phyloP scores from a whole-genome alignment of 2,113 vertebrate species.

The Phalacrocorax brasilianus region DNA sequence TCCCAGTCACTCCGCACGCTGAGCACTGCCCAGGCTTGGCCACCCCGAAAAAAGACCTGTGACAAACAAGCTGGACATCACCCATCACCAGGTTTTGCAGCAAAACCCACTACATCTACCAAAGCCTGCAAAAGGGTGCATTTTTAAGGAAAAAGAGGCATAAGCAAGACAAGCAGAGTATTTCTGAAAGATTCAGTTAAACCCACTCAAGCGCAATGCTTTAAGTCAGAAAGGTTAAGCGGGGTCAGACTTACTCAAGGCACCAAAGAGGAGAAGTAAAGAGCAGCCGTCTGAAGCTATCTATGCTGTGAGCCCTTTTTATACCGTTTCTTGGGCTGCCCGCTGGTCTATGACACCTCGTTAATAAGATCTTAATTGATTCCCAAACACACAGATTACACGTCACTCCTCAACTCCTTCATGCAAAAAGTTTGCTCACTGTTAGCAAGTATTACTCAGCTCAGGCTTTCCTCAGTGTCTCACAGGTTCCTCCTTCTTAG shows the following conservation, averaged over 20 bases:
- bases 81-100: neutral
- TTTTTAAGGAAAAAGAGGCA: neutral
- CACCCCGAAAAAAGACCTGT: neutral
- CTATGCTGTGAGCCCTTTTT: neutral
- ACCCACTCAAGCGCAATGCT: rapidly evolving
- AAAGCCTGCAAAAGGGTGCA: rapidly evolving
- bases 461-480: neutral
- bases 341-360: neutral
- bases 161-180: neutral
- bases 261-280: neutral
- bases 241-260: neutral
- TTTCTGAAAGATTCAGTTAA: neutral
- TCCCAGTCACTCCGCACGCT: no score
- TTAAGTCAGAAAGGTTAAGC: neutral
- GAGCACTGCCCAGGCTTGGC: rapidly evolving
- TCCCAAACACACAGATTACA: neutral
- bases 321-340: neutral
- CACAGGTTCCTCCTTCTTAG: neutral
- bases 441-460: neutral
- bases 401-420: neutral
- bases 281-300: neutral
- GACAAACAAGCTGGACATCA: neutral
- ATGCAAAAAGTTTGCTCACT: neutral
- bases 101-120: neutral
- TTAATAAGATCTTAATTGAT: neutral